Evolutionary conservation across 1,140 invertebrate species (phyloP).

Genomic region (Bicyclus anynana): DNA sequence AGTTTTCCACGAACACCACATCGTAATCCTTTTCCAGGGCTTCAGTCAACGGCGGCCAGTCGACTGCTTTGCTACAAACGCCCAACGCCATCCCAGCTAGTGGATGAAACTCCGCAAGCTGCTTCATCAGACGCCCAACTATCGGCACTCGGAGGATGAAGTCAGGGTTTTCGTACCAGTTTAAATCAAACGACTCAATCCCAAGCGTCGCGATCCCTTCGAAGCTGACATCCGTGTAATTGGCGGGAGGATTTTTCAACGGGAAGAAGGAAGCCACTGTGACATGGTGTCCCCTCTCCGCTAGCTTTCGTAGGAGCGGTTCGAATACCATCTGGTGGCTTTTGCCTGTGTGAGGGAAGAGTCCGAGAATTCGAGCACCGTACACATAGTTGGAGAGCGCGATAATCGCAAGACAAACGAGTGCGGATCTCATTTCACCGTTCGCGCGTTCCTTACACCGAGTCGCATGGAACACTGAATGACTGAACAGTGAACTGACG

Average conservation of each 20-base stretch:
- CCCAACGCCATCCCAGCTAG: slow-evolving; percentile 44
- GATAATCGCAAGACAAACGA: slow-evolving; percentile 26
- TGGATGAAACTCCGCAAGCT: slow-evolving; percentile 38
- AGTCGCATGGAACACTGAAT: slow-evolving; percentile 29
- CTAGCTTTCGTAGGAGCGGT: slow-evolving; percentile 79
- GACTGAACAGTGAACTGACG: background rate
- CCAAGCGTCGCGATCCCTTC: slow-evolving; percentile 45
- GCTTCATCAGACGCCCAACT: slow-evolving; percentile 35
- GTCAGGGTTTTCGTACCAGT: slow-evolving; percentile 39
- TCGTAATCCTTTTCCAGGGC: slow-evolving; percentile 78
- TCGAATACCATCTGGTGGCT: slow-evolving; percentile 84
- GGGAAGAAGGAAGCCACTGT: slow-evolving; percentile 80
- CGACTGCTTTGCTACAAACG: slow-evolving; percentile 63
- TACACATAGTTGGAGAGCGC: slow-evolving; percentile 19
- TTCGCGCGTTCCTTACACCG: slow-evolving; percentile 27
- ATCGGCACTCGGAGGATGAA: slow-evolving; percentile 29
- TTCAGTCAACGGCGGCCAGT: slow-evolving; percentile 52
- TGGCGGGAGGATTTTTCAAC: slow-evolving; percentile 44
- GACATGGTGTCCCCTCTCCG: slow-evolving; percentile 80
- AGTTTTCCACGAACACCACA: slow-evolving; percentile 81
- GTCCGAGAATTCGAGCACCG: slow-evolving; percentile 75
- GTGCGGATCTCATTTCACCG: slow-evolving; percentile 39
- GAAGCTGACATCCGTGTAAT: slow-evolving; percentile 59
- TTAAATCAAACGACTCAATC: slow-evolving; percentile 48
- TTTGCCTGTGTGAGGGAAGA: slow-evolving; percentile 81